phyloP scores from a whole-genome alignment of 2,797 vertebrate genomes.

The Notolepis coatsorum region DNA sequence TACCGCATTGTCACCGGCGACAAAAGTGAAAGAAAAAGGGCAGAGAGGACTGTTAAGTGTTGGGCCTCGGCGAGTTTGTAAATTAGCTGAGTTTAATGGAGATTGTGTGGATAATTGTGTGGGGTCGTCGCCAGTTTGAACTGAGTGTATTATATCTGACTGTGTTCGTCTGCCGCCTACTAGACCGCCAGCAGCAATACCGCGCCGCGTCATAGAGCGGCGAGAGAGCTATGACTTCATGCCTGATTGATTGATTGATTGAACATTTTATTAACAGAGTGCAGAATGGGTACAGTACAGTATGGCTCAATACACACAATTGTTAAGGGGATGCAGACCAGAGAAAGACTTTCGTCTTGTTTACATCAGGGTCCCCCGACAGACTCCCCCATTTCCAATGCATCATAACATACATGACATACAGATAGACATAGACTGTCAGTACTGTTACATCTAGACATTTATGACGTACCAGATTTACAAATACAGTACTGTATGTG shows the following conservation, averaged over 20 bases:
- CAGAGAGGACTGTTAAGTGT: not conserved
- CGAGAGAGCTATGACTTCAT: slow-evolving; percentile 64
- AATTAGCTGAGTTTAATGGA: not conserved
- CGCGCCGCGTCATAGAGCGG: slow-evolving; percentile 62
- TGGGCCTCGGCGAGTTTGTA: slow-evolving; percentile 44
- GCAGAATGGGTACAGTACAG: too few species aligned
- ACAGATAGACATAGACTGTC: too few species aligned
- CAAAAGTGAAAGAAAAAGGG: slow-evolving; percentile 22
- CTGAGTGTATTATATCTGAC: slow-evolving; percentile 6
- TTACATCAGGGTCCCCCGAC: too few species aligned
- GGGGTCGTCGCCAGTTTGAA: slow-evolving; percentile 7
- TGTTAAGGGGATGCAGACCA: too few species aligned
- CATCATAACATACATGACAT: too few species aligned
- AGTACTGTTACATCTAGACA: too few species aligned
- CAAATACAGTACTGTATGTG: too few species aligned
- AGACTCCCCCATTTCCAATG: too few species aligned
- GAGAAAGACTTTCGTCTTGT: too few species aligned
- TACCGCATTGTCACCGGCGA: slow-evolving; percentile 67
- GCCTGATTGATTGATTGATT: slow-evolving; percentile 38
- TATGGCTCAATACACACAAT: too few species aligned
- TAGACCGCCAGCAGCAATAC: slow-evolving; percentile 39
- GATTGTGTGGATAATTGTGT: not conserved
- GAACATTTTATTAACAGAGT: too few species aligned
- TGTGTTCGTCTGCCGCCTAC: not conserved
- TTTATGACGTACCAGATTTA: too few species aligned